Base-by-base conservation (phyloP, 2,888 invertebrate species). In the Cephus pulcher region DNA sequence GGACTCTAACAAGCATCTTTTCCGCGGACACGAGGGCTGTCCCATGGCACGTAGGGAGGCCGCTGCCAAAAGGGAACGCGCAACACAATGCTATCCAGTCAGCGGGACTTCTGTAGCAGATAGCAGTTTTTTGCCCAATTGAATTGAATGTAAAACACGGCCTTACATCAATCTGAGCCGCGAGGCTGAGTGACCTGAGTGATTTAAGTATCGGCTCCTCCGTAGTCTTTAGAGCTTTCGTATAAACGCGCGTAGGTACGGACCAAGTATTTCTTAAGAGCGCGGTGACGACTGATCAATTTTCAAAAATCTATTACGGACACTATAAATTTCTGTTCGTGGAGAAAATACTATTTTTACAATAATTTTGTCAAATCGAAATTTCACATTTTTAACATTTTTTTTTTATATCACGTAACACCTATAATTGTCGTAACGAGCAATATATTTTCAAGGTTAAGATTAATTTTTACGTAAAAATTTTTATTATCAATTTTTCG, bases 111-210 rank as follows among this genome's bases (percentile, higher is more conserved):
- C 71, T 34, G 76, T 73, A 84, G 77, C 74, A 79, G 83, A 87
- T 84, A 86, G 85, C 85, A 89, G 88, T 90, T 90, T 90, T 91
- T 90, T 91, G 89, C 88, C 90, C 91, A 91, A 91, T 91, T 91
- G 91, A 91, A 91, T 91, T 91, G 91, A 91, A 91, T 91, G 91
- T 91, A 91, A 91, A 91, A 91, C 91, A 91, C 88, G 90, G 90
- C 89, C 88, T 90, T 90, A 90, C 90, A 91, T 91, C 91, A 91
- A 91, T 91, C 90, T 88, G 88, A 89, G 87, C 89, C 89, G 89
- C 89, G 88, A 88, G 88, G 84, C 90, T 90, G 90, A 90, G 89
- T 90, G 90, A 90, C 89, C 89, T 80, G 85, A 88, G 88, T 90
- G 90, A 90, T 90, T 90, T 90, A 90, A 89, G 89, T 87, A 89